A percentile compares a stretch with the other conserved stretches of the same genome.
Conservation (phyloP, 2,888 invertebrate species). For the Ophion costatus region DNA sequence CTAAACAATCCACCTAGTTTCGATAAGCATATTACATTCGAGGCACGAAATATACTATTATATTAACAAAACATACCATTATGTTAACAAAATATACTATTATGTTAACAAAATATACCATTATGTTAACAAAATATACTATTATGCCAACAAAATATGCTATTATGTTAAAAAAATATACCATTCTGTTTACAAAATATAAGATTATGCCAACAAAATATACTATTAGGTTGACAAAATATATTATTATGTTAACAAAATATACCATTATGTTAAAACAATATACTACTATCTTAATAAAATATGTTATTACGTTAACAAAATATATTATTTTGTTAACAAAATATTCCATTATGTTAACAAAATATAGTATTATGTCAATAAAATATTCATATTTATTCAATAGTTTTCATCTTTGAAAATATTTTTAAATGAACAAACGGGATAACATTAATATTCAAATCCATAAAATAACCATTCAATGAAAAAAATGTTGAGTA, state of each 20-base stretch:
- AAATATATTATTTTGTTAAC: slow-evolving; percentile 2
- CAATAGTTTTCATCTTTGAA: slow-evolving; percentile 20
- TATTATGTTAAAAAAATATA: slow-evolving; percentile 6
- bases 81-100: too few species aligned
- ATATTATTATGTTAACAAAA: slow-evolving; percentile 22
- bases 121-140: neutral
- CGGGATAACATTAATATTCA: slow-evolving; percentile 16
- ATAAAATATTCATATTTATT: slow-evolving; percentile 2
- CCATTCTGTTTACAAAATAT: too few species aligned
- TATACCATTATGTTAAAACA: too few species aligned
- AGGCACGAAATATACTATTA: slow-evolving; percentile 18
- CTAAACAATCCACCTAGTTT: slow-evolving; percentile 12
- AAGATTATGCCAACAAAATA: too few species aligned
- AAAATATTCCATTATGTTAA: neutral
- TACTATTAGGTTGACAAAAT: neutral
- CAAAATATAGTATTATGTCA: neutral
- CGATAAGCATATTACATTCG: neutral
- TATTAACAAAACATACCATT: neutral
- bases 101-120: too few species aligned
- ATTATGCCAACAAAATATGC: neutral
- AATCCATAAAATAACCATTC: slow-evolving; percentile 18
- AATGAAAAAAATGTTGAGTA: slow-evolving; percentile 3
- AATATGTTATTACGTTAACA: too few species aligned
- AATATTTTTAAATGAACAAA: slow-evolving; percentile 9
- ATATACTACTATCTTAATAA: too few species aligned